These are phyloP conservation scores for Nymphalis urticae DNA, from an alignment of 2,888 invertebrate genomes.

Conservation along the genomic window DNA sequence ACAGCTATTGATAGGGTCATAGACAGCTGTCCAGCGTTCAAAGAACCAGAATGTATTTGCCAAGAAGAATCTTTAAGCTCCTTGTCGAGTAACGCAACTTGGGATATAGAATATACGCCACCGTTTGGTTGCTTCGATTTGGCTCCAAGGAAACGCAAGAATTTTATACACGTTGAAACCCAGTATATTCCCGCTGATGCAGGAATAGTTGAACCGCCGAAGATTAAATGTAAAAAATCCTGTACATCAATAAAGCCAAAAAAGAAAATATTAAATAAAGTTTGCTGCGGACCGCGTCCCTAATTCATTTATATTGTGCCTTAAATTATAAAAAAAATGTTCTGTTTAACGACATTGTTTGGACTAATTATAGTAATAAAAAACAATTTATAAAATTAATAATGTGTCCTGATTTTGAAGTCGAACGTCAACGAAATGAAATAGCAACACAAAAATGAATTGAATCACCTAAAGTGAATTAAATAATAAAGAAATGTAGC, in stretches of 20 bases:
- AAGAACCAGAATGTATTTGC: conserved; percentile 71
- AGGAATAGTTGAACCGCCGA: conserved; percentile 57
- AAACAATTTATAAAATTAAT: no score
- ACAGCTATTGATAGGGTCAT: conserved; percentile 73
- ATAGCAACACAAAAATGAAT: no score
- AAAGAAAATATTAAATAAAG: conserved; percentile 45
- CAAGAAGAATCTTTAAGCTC: conserved; percentile 69
- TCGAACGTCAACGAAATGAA: no score
- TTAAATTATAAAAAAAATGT: neutral
- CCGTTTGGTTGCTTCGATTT: conserved; percentile 86
- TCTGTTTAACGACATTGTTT: neutral
- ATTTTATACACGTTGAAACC: conserved; percentile 81
- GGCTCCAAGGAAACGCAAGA: conserved; percentile 71
- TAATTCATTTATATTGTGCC: conserved; percentile 23
- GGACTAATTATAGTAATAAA: no score
- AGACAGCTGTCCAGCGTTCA: conserved; percentile 71
- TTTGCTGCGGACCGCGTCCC: conserved; percentile 51
- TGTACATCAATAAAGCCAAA: conserved; percentile 51
- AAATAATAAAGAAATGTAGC: no score
- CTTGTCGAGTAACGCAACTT: conserved; percentile 82
- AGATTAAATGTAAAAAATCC: conserved; percentile 54
- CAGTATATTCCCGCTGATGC: conserved; percentile 83
- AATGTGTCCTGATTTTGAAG: no score
- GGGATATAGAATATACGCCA: conserved; percentile 87
- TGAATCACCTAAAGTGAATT: no score